Evolutionary conservation across 2,888 invertebrate species (phyloP).

Genomic region (Yponomeuta plumbellus): DNA sequence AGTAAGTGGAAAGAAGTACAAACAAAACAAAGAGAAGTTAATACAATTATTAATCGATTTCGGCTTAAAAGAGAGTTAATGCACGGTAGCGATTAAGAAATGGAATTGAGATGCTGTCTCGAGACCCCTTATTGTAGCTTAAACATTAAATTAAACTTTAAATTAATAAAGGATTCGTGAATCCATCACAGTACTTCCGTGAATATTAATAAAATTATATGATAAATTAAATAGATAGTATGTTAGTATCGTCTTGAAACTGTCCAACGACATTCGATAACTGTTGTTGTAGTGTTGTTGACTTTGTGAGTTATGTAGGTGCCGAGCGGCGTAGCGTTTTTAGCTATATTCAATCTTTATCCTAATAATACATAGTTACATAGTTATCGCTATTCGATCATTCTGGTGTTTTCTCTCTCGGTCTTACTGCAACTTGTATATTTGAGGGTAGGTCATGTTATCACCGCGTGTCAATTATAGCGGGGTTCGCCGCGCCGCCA

Average conservation of each 20-base stretch:
- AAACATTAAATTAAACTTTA: constrained; percentile 11
- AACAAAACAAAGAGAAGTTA: constrained; percentile 42
- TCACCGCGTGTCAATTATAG: constrained; percentile 70
- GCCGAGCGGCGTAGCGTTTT: constrained; percentile 49
- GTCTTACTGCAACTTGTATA: constrained; percentile 53
- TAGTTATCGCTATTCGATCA: constrained; percentile 61
- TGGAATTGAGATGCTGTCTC: constrained; percentile 53
- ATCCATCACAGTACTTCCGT: constrained; percentile 43
- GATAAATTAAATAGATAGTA: constrained; percentile 20
- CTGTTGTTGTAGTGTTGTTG: constrained; percentile 48
- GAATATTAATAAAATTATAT: constrained; percentile 31
- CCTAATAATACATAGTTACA: constrained; percentile 33
- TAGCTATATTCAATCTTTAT: constrained; percentile 61
- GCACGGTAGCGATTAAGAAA: constrained; percentile 57
- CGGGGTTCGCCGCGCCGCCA: constrained; percentile 29
- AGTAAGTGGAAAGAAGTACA: constrained; percentile 57
- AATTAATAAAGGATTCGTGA: constrained; percentile 29
- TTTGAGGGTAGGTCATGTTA: constrained; percentile 64
- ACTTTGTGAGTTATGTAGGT: constrained; percentile 67
- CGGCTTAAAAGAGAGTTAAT: constrained; percentile 49
- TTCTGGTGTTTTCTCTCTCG: constrained; percentile 58
- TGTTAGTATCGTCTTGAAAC: constrained; percentile 41
- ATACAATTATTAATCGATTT: constrained; percentile 49
- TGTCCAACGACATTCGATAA: constrained; percentile 48
- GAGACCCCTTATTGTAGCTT: constrained; percentile 10